A percentile compares a stretch with the other conserved stretches of the same genome.
Evolutionary conservation across 1,140 invertebrate genomes (phyloP).

Genomic region (Drosophila miranda): DNA sequence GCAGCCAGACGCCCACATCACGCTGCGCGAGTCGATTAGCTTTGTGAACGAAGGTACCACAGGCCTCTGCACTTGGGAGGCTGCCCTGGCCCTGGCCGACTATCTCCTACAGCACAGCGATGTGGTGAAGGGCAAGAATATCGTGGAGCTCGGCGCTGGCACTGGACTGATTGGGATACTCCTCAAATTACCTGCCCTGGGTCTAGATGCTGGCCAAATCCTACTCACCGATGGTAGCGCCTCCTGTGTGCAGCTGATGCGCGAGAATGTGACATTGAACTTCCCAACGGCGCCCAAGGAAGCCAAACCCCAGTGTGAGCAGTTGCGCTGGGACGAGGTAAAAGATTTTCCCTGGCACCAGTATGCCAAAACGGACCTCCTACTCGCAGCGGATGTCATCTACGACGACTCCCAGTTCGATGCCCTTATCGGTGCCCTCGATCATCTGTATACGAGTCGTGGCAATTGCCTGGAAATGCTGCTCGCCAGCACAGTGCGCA

Average conservation of each 20-base stretch:
- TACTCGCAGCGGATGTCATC: slow-evolving; percentile 75
- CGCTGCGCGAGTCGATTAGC: slow-evolving; percentile 69
- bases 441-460: slow-evolving; percentile 51
- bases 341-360: slow-evolving; percentile 36
- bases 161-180: slow-evolving; percentile 72
- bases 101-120: slow-evolving; percentile 58
- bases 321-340: slow-evolving; percentile 55
- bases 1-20: slow-evolving; percentile 33
- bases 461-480: slow-evolving; percentile 52
- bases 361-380: slow-evolving; percentile 34
- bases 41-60: slow-evolving; percentile 78
- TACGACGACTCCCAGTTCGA: slow-evolving; percentile 72
- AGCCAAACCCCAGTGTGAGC: slow-evolving; percentile 30
- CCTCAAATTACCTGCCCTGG: slow-evolving; percentile 40
- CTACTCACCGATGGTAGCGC: slow-evolving; percentile 74
- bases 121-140: slow-evolving; percentile 43
- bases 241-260: slow-evolving; percentile 68
- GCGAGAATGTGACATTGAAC: slow-evolving; percentile 64
- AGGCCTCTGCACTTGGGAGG: slow-evolving; percentile 79
- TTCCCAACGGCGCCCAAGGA: slow-evolving; percentile 19
- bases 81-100: slow-evolving; percentile 68
- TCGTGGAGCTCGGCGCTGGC: slow-evolving; percentile 74
- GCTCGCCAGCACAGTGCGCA: slow-evolving; percentile 74
- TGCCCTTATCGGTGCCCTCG: slow-evolving; percentile 49
- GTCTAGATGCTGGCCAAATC: slow-evolving; percentile 37